Percentiles rank a stretch among this genome's conserved stretches.
Conservation (phyloP, 2,797 vertebrate genomes). For the Muscicapa striata region DNA sequence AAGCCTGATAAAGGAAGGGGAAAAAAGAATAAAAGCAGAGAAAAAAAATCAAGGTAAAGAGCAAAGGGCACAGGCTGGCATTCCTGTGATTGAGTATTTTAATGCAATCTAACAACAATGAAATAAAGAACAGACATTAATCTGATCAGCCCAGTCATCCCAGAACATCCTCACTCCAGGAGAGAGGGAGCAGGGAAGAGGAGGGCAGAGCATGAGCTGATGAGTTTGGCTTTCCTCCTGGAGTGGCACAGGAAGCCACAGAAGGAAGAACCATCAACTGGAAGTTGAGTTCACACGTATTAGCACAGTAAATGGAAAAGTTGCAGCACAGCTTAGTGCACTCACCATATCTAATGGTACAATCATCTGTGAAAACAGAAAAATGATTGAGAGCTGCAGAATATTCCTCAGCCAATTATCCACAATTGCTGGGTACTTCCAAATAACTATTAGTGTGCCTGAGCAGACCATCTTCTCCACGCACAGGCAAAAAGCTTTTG, state of each 20-base stretch:
- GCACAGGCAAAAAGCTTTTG: background rate
- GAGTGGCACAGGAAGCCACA: background rate
- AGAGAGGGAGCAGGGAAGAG: background rate
- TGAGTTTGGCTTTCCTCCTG: background rate
- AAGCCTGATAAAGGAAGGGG: background rate
- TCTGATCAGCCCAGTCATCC: background rate
- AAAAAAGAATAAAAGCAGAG: background rate
- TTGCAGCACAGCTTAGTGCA: slow-evolving; percentile 29
- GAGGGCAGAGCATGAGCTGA: rapidly evolving
- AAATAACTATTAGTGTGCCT: background rate
- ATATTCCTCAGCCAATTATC: slow-evolving; percentile 53
- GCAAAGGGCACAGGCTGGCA: background rate
- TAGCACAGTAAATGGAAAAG: slow-evolving; percentile 38
- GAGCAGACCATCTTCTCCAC: background rate
- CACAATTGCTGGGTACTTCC: background rate
- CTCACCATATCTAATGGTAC: slow-evolving; percentile 49
- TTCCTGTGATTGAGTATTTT: background rate
- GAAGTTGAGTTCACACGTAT: background rate
- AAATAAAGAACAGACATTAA: background rate
- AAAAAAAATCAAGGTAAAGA: background rate
- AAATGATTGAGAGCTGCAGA: slow-evolving; percentile 28
- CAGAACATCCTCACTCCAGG: background rate
- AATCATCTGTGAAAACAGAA: slow-evolving; percentile 59
- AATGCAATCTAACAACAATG: background rate
- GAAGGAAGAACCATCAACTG: background rate